Conservation (phyloP, 2,797 vertebrate genomes). For the Tarsius wallacei region DNA sequence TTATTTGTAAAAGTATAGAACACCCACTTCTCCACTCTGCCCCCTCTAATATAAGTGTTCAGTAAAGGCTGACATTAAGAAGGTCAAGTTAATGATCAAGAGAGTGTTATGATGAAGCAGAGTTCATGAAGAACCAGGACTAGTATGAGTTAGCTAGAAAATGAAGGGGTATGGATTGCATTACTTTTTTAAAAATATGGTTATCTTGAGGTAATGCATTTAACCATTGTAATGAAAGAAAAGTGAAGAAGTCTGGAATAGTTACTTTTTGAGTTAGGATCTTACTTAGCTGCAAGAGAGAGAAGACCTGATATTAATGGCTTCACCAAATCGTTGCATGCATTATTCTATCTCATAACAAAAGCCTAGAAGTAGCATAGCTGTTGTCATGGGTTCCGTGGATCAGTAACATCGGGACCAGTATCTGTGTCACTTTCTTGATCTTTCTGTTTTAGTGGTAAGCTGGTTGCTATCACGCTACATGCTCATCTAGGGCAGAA, state of each 20-base stretch:
- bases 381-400: neutral
- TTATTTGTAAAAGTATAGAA: neutral
- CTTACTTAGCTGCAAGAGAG: neutral
- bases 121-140: neutral
- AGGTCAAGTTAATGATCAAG: neutral
- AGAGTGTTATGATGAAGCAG: neutral
- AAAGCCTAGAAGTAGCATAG: neutral
- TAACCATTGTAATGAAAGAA: neutral
- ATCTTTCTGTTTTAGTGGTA: neutral
- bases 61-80: neutral
- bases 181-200: neutral
- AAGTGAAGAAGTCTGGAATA: neutral
- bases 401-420: neutral
- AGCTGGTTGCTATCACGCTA: accelerated
- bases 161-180: neutral
- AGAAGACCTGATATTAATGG: neutral
- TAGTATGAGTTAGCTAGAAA: neutral
- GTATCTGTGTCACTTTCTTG: neutral
- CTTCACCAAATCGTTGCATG: neutral
- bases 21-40: neutral
- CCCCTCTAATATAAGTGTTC: neutral
- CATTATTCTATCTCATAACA: neutral
- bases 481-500: neutral
- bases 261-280: neutral
- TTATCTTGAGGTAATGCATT: neutral